Conservation (phyloP, 2,797 vertebrate genomes). For the Chelon auratus region DNA sequence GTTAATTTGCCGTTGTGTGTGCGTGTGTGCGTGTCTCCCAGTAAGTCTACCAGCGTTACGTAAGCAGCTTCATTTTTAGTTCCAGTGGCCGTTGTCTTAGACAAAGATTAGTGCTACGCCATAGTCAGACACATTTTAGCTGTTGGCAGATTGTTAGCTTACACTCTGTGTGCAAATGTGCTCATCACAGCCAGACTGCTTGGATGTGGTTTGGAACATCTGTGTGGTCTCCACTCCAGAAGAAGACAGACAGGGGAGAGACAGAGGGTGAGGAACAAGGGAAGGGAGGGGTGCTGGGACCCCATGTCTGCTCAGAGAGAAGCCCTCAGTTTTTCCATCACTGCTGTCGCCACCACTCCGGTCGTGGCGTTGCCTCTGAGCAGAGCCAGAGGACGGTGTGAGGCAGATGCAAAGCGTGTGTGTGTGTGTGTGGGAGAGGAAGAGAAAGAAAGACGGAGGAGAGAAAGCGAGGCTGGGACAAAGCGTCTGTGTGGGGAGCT, state of each 20-base stretch:
- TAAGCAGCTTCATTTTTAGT: constrained; percentile 71
- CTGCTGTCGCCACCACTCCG: constrained; percentile 70
- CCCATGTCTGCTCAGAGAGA: constrained; percentile 72
- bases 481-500: constrained; percentile 69
- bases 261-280: constrained; percentile 65
- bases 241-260: constrained; percentile 80
- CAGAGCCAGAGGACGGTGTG: constrained; percentile 70
- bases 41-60: constrained; percentile 69
- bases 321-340: constrained; percentile 83
- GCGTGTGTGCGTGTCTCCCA: constrained; percentile 54
- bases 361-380: constrained; percentile 63
- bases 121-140: constrained; percentile 76
- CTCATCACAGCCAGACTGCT: constrained; percentile 84
- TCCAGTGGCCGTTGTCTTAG: constrained; percentile 73
- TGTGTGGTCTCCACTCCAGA: constrained; percentile 84
- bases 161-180: constrained; percentile 84
- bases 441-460: constrained; percentile 37
- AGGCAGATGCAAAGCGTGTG: constrained; percentile 52
- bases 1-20: constrained; percentile 68
- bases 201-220: constrained; percentile 86
- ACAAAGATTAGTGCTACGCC: constrained; percentile 75
- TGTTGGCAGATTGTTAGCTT: constrained; percentile 82
- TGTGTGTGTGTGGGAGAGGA: constrained; percentile 1
- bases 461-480: constrained; percentile 60
- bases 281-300: constrained; percentile 67